Base-by-base conservation (phyloP, 2,888 invertebrate species). In the Hipparchia sbordonii region DNA sequence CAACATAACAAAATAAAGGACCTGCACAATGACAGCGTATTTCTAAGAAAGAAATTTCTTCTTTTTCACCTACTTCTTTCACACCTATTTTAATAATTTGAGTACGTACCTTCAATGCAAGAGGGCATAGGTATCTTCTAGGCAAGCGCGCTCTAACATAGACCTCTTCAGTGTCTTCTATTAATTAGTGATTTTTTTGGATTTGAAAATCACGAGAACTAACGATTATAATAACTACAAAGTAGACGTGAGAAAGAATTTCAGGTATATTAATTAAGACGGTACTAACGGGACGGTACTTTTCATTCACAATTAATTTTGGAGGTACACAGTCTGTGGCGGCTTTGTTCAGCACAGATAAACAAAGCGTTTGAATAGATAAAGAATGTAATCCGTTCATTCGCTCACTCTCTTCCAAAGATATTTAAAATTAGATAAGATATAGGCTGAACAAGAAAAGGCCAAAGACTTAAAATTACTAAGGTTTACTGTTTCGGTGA, bases 351-450 rank as follows among this genome's bases (percentile, higher is more conserved):
- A 56, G 60, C 48, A 39, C 68, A 71, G 68, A 71, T 65, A 71
- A 70, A 71, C 71, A 67, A 74, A 74, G 60, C 71, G 65, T 73
- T 73, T 72, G 73, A 74, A 71, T 67, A 69, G 84, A 89, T 87
- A 88, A 87, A 87, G 84, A 85, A 82, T 71, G 78, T 89, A 89
- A 89, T 89, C 88, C 87, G 84, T 82, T 81, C 82, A 85, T 86
- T 85, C 82, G 79, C 79, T 81, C 77, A 76, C 77, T 80, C 77
- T 74, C 76, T 5, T 6, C 6, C 52, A 39, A 33, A 33, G 52
- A 65, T 65, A 3, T 12, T n/a, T 33, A 52, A 52, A 51, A 65
- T 10, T 65, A 12, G 12, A 10, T 63, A 13, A 5, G 10, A 10
- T 9, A 52, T 10, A 65, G 65, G 52, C 12, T 33, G 6, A 52